Evolutionary conservation across 2,797 vertebrate species (phyloP), one percentile per base, ranked within the genome.

Genomic region (Rhinoraja longicauda): DNA sequence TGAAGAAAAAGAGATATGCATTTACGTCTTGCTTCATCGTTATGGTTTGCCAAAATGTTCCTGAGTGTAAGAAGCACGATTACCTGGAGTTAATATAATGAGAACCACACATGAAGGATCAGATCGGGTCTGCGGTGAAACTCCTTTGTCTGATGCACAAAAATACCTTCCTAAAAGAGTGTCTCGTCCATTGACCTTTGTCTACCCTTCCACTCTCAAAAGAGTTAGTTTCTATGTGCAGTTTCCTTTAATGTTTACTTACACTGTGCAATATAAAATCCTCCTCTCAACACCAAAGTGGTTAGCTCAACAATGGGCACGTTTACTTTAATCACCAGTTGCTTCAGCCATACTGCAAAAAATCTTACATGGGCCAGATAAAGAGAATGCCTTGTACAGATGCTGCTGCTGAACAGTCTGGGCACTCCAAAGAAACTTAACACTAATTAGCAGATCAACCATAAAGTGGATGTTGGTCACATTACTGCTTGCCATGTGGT

Each of bases 301-400:
- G 90, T 19, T 92, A 21, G 53, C 92, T 92, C 36, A 45, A 73
- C 64, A 39, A 90, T 67, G 67, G 62, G 86, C 86, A 90, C 32
- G 92, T 92, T 92, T 92, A 92, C 70, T 92, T 73, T 92, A 26
- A 92, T 73, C 73, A 70, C 67, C 53, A 12, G 24, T 72, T 53
- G 9, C 70, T 75, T 92, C 90, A 92, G 70, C 92, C 39, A 21
- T 53, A 32, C 36, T 75, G 4, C 8, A 73, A 72, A 73, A 73
- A 45, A 17, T 53, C 67, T 62, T 39, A 73, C 26, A 39, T 21
- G 70, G 67, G 39, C 67, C 39, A 73, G 73, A 92, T 75, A 92
- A 26, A 15, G 24, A 15, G 39, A 36, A 45, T 92, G 19, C 39
- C 36, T 88, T 88, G 59, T 88, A 64, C 59, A 88, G 84, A 92